A percentile compares a stretch with the other conserved stretches of the same genome.
These are phyloP conservation scores for Tetragnatha montana DNA, from an alignment of 2,888 invertebrate genomes.

Conservation along the genomic window DNA sequence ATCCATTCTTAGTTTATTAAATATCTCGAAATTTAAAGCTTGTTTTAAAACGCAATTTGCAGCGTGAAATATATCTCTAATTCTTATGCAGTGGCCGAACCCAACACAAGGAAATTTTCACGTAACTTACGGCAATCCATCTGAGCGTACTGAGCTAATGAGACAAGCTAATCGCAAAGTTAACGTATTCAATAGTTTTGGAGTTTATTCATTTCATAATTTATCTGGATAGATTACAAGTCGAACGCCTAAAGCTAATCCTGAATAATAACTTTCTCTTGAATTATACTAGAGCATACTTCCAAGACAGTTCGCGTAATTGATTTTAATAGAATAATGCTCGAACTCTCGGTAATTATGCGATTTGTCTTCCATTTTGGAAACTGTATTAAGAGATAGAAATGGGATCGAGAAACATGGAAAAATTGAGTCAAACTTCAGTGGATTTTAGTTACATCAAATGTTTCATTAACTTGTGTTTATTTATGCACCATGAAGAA, in stretches of 20 bases:
- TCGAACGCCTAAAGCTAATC: conserved; percentile 4
- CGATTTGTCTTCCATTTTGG: not conserved
- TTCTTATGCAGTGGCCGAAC: not conserved
- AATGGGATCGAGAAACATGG: too few relatives aligned
- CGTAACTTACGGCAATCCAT: not conserved
- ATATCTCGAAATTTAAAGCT: too few relatives aligned
- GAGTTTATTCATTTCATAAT: conserved; percentile 10
- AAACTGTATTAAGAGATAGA: not conserved
- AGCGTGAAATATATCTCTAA: not conserved
- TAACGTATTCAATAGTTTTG: not conserved
- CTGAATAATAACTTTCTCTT: conserved; percentile 9
- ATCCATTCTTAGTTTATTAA: too few relatives aligned
- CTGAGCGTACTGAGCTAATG: not conserved
- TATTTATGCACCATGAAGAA: too few relatives aligned
- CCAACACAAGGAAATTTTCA: not conserved
- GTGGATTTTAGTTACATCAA: too few relatives aligned
- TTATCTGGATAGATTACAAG: conserved; percentile 26
- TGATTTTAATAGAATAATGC: conserved; percentile 22
- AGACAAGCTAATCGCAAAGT: not conserved
- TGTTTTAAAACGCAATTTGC: not conserved
- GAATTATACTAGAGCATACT: not conserved
- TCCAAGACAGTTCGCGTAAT: conserved; percentile 21
- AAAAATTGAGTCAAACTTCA: too few relatives aligned
- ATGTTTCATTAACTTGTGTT: too few relatives aligned
- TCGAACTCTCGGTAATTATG: conserved; percentile 3